Evolutionary conservation across 1,140 invertebrate genomes (phyloP).

Genomic region (Atta texana): DNA sequence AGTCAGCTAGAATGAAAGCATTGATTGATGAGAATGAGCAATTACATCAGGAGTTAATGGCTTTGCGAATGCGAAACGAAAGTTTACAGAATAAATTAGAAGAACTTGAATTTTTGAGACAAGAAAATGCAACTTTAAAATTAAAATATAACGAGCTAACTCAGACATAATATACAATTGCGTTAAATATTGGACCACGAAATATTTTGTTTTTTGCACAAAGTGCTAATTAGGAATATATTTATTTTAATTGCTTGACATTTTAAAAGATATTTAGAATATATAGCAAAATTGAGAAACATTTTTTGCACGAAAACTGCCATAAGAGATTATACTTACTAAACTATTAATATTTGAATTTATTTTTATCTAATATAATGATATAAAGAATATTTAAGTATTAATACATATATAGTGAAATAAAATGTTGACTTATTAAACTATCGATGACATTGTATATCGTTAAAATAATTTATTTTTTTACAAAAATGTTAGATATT

Average conservation of each 20-base stretch:
- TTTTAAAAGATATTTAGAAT: background rate
- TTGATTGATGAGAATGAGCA: constrained; percentile 80
- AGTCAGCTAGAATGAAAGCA: constrained; percentile 68
- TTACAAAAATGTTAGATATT: constrained; percentile 27
- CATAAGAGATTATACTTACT: constrained; percentile 17
- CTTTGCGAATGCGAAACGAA: constrained; percentile 77
- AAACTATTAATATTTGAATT: constrained; percentile 18
- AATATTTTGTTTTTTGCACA: background rate
- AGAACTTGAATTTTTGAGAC: constrained; percentile 76
- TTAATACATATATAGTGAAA: constrained; percentile 5
- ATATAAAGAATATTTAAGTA: constrained; percentile 28
- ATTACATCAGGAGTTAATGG: constrained; percentile 77
- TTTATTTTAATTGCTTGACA: constrained; percentile 18
- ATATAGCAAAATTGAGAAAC: background rate
- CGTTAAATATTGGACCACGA: background rate
- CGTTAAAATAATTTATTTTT: constrained; percentile 62
- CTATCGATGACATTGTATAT: background rate
- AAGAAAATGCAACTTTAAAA: constrained; percentile 81
- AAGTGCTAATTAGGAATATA: background rate
- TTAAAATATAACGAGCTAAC: constrained; percentile 78
- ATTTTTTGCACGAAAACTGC: background rate
- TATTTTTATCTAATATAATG: constrained; percentile 17
- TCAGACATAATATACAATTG: constrained; percentile 39
- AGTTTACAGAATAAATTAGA: constrained; percentile 77
- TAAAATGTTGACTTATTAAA: constrained; percentile 25